phyloP scores from a whole-genome alignment of 2,113 vertebrate species.

The Saguinus imperator region DNA sequence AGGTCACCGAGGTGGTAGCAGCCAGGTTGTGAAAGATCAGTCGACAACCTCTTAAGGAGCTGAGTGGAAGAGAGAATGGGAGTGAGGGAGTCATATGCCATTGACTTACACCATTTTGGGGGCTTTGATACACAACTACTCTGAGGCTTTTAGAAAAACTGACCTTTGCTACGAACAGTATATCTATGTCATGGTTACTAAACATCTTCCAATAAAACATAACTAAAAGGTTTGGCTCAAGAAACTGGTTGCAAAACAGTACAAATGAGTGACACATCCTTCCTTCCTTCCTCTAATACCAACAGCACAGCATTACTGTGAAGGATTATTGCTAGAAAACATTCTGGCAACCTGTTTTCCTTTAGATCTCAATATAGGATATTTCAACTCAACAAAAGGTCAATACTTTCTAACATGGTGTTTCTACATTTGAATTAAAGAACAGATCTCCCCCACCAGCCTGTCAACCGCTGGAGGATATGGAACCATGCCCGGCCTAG shows the following conservation, averaged over 20 bases:
- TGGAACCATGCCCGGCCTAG: not conserved
- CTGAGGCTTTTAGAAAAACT: constrained; percentile 1
- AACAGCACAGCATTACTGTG: not conserved
- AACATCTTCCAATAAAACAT: constrained; percentile 36
- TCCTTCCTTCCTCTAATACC: not conserved
- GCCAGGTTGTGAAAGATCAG: not conserved
- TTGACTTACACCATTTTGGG: not conserved
- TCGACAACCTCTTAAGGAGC: not conserved
- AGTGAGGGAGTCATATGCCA: not conserved
- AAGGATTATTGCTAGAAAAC: not conserved
- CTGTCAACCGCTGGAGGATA: not conserved
- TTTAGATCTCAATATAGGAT: not conserved
- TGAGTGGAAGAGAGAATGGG: not conserved
- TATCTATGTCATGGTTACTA: not conserved
- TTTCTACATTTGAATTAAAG: not conserved
- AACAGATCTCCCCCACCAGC: not conserved
- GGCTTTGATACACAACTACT: not conserved
- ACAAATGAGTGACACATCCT: not conserved
- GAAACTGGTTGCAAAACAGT: not conserved
- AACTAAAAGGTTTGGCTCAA: constrained; percentile 24
- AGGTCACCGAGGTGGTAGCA: not conserved
- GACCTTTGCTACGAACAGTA: not conserved
- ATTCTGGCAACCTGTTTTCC: not conserved
- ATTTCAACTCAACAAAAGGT: not conserved
- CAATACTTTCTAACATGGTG: not conserved